Evolutionary conservation across 2,888 invertebrate genomes (phyloP).

Genomic region (Drosophila borealis): DNA sequence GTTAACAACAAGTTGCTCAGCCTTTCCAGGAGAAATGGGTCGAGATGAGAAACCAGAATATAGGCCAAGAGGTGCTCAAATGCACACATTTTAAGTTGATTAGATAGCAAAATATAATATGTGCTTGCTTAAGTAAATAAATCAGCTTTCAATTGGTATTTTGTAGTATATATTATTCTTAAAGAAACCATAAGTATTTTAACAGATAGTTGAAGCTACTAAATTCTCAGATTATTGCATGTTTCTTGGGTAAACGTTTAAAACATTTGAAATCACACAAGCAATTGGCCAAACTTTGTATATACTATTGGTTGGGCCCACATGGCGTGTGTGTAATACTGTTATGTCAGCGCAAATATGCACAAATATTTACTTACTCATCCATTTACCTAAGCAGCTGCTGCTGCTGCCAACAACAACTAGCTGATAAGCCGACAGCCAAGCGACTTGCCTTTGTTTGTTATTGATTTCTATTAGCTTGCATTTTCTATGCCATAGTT

Average conservation of each 20-base stretch:
- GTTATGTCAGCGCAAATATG: constrained; percentile 48
- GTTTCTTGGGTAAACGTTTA: not conserved
- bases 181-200: not conserved
- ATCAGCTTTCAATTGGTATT: not conserved
- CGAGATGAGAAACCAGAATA: constrained; percentile 4
- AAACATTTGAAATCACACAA: constrained; percentile 29
- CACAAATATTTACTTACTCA: constrained; percentile 54
- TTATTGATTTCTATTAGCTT: constrained; percentile 47
- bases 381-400: constrained; percentile 33
- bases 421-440: constrained; percentile 16
- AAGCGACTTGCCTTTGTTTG: constrained; percentile 35
- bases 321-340: constrained; percentile 55
- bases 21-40: not conserved
- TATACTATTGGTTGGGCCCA: constrained; percentile 23
- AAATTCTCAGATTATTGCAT: not conserved
- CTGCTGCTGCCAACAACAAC: constrained; percentile 8
- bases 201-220: too few relatives aligned
- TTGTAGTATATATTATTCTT: not conserved
- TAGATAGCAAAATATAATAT: not conserved
- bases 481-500: constrained; percentile 33
- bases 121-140: not conserved
- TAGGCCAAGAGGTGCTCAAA: constrained; percentile 26
- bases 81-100: constrained; percentile 16
- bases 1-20: constrained; percentile 5
- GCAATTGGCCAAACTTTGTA: constrained; percentile 9